Evolutionary conservation across 1,140 invertebrate genomes (phyloP).

Genomic region (Drosophila paulistorum): DNA sequence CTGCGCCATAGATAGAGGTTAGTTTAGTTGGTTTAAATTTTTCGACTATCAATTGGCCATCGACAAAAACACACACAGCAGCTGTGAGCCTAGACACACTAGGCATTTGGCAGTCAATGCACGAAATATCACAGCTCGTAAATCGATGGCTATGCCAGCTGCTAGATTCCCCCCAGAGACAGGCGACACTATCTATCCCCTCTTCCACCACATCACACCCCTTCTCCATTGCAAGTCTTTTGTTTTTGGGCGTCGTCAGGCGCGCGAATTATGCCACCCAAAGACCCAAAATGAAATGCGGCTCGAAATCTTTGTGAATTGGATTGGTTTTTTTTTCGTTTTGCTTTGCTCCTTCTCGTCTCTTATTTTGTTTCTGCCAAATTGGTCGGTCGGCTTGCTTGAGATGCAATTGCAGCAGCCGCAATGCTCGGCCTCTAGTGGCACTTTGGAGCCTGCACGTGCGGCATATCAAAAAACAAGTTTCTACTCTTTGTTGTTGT

Average conservation of each 20-base stretch:
- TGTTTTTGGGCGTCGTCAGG: conserved; percentile 65
- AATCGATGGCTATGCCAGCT: conserved; percentile 52
- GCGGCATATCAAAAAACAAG: conserved; percentile 64
- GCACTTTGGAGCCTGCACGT: conserved; percentile 43
- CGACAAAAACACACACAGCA: conserved; percentile 22
- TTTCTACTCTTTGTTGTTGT: conserved; percentile 32
- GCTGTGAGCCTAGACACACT: conserved; percentile 21
- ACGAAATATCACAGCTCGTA: conserved; percentile 78
- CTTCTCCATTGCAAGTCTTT: conserved; percentile 18
- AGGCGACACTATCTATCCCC: neutral
- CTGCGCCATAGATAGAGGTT: neutral
- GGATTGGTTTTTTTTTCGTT: conserved; percentile 15
- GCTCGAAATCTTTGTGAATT: conserved; percentile 41
- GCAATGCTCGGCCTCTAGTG: conserved; percentile 25
- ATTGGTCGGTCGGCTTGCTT: conserved; percentile 48
- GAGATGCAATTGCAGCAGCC: conserved; percentile 53
- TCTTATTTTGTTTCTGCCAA: conserved; percentile 53
- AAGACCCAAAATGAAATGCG: conserved; percentile 34
- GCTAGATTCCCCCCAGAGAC: conserved; percentile 26
- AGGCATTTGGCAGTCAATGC: conserved; percentile 50
- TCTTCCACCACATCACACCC: neutral
- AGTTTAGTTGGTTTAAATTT: conserved; percentile 27
- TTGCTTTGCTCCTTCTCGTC: conserved; percentile 16
- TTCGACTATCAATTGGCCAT: conserved; percentile 60
- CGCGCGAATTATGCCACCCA: conserved; percentile 78